Evolutionary conservation across 2,888 invertebrate genomes (phyloP).

Genomic region (Geotrupes spiniger): DNA sequence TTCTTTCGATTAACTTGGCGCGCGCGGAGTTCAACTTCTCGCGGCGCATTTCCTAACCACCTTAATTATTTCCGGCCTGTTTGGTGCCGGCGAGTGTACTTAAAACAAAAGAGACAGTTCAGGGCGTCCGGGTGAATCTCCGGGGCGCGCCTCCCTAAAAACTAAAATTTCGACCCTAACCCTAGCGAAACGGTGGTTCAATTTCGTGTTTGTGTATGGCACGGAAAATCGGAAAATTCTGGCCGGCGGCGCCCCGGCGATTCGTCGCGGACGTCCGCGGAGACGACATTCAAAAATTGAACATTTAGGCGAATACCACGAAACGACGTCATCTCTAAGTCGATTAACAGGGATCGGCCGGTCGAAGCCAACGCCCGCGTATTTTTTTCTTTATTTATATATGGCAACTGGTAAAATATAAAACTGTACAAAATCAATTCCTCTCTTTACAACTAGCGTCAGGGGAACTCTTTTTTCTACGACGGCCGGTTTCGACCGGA

Average conservation of each 20-base stretch:
- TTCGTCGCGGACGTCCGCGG: slow-evolving; percentile 15
- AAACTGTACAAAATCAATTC: slow-evolving; percentile 40
- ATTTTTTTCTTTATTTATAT: neutral
- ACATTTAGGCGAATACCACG: slow-evolving; percentile 23
- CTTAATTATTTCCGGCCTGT: slow-evolving; percentile 34
- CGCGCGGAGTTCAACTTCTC: slow-evolving; percentile 44
- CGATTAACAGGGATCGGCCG: slow-evolving; percentile 14
- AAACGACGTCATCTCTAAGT: slow-evolving; percentile 16
- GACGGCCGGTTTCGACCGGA: neutral
- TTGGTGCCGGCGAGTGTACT: slow-evolving; percentile 42
- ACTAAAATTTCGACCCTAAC: neutral
- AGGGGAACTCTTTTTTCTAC: neutral
- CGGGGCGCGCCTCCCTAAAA: neutral
- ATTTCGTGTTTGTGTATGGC: neutral
- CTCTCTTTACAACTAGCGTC: slow-evolving; percentile 19
- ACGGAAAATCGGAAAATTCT: neutral
- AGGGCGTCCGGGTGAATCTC: neutral
- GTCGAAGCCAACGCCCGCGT: neutral
- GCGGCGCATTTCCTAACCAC: slow-evolving; percentile 38
- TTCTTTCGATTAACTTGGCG: slow-evolving; percentile 14
- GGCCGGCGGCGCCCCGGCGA: neutral
- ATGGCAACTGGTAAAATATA: slow-evolving; percentile 27
- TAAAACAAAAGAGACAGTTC: slow-evolving; percentile 30
- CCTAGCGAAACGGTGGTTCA: neutral
- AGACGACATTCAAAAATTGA: slow-evolving; percentile 20